Evolutionary conservation across 2,888 invertebrate species (phyloP).

Genomic region (Mimachlamys varia): DNA sequence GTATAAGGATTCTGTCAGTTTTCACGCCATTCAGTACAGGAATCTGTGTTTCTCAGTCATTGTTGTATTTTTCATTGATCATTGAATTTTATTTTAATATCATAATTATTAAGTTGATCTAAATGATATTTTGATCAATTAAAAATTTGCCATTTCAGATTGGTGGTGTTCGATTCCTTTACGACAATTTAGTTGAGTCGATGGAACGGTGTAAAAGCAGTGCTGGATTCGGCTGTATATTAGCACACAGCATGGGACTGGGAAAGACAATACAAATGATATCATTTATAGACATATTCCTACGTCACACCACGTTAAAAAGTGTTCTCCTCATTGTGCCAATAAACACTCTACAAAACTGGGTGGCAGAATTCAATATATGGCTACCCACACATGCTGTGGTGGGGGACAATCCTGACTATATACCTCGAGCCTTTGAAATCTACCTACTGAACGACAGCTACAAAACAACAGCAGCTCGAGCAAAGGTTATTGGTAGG

Average conservation of each 20-base stretch:
- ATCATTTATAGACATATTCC: slow-evolving; percentile 97
- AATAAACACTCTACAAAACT: slow-evolving; percentile 98
- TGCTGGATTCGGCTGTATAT: slow-evolving; percentile 96
- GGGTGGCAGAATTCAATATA: slow-evolving; percentile 98
- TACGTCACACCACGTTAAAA: slow-evolving; percentile 93
- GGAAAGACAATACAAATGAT: slow-evolving; percentile 98
- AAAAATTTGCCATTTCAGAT: slow-evolving; percentile 84
- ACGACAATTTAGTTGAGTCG: slow-evolving; percentile 98
- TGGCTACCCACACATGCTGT: slow-evolving; percentile 89
- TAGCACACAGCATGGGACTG: slow-evolving; percentile 99
- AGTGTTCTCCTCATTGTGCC: slow-evolving; percentile 98
- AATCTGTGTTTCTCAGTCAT: too few relatives aligned
- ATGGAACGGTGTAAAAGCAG: slow-evolving; percentile 92
- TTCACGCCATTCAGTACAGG: too few relatives aligned
- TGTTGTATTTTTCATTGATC: too few relatives aligned
- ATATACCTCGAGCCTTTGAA: slow-evolving; percentile 91
- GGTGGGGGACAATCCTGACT: slow-evolving; percentile 79
- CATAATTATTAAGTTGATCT: neutral
- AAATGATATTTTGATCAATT: neutral
- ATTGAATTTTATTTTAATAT: too few relatives aligned
- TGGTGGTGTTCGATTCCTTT: slow-evolving; percentile 96
- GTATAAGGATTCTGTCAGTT: too few relatives aligned
- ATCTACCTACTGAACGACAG: slow-evolving; percentile 86
- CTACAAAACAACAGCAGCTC: slow-evolving; percentile 93
- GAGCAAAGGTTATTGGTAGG: slow-evolving; percentile 88